Percentiles rank a stretch among this genome's conserved stretches.
phyloP scores from a whole-genome alignment of 2,113 vertebrate species.

The Apodemus speciosus region DNA sequence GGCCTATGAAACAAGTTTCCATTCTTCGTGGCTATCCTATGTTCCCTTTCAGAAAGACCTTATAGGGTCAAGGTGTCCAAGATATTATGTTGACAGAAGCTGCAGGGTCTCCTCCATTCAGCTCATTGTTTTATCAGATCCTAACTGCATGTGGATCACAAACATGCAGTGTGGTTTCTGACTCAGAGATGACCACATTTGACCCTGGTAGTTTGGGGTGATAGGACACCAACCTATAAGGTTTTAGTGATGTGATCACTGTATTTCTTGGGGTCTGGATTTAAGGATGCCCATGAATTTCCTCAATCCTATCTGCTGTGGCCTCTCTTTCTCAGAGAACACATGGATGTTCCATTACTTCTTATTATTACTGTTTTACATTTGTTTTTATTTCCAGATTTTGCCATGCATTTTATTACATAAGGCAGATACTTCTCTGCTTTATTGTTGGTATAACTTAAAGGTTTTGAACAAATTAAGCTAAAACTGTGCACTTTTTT shows the following conservation, averaged over 20 bases:
- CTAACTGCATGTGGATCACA: neutral
- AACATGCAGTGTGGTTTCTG: neutral
- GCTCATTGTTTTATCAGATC: neutral
- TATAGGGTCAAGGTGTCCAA: neutral
- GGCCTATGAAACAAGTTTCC: neutral
- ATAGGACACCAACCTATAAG: neutral
- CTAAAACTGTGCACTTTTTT: neutral
- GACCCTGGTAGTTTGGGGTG: neutral
- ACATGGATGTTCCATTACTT: neutral
- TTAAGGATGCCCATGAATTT: neutral
- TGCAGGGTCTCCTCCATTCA: neutral
- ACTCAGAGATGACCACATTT: neutral
- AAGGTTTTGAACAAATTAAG: slow-evolving; percentile 8
- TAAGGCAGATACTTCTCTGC: neutral
- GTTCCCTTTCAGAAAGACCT: neutral
- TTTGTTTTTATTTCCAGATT: neutral
- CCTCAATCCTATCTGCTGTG: neutral
- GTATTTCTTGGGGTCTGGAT: neutral
- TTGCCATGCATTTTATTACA: neutral
- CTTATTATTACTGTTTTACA: neutral
- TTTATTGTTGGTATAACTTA: neutral
- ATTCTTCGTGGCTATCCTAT: neutral
- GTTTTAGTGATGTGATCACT: neutral
- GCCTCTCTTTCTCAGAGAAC: neutral
- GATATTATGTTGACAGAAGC: neutral